Evolutionary conservation across 2,888 invertebrate genomes (phyloP), one percentile per base, ranked within the genome.

Genomic region (Thymelicus lineola): DNA sequence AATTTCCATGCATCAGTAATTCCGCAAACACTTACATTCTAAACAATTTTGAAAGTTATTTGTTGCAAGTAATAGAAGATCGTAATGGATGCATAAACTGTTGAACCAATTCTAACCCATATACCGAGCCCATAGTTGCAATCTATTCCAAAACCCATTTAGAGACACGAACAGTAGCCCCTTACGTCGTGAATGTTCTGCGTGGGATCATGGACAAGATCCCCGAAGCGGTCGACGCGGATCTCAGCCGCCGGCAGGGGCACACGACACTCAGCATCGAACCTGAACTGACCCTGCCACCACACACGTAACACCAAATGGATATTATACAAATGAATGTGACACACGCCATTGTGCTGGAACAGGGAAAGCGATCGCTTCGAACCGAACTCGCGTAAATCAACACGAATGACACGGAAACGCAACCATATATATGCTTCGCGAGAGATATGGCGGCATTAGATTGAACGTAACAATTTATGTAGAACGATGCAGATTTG

Each of bases 221-320:
- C 94, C 7, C 94, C 94, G 79, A 82, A 94, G 74, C 87, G 85
- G 82, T 94, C 94, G 90, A 96, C 95, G 91, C 96, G 95, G 86
- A 96, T 95, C 86, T 97, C 96, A 82, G 95, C 94, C 82, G 96
- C 96, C 74, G 97, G 96, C 83, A 97, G 95, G 86, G 95, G 96
- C 81, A 95, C 94, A 85, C 95, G 95, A 87, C 96, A 96, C 94
- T 98, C 98, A 87, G 96, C 96, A 91, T 97, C 97, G 94, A 97
- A 98, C 85, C 97, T 96, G 94, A 97, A 98, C 93, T 97, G 97
- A 94, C 97, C 97, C 97, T 97, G 96, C 77, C 84, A 86, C 86
- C 86, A 86, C 72, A 79, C 69, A 76, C 59, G 72, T 77, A 75
- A 75, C 80, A 83, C 82, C 82, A 80, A 74, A 81, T 74, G 76